Base-by-base conservation (phyloP, 2,113 vertebrate genomes). In the Suncus etruscus region DNA sequence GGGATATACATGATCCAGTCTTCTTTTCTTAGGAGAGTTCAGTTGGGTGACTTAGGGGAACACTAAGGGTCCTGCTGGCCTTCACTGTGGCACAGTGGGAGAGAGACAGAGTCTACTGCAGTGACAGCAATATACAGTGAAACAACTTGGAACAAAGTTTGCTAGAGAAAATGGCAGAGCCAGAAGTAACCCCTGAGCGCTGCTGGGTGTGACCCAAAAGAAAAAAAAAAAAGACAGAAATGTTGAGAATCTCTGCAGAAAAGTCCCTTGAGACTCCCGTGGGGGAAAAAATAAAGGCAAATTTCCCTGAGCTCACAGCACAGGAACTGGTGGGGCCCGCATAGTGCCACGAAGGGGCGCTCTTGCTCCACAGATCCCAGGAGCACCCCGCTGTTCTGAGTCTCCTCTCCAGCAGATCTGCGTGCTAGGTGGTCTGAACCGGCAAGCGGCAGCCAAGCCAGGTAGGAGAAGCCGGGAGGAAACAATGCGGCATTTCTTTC, bases 351-450 rank as follows among this genome's bases (percentile, higher is more conserved):
- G 96, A 97, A 97, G 97, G 97, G 97, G 97, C 94, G 89, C 86
- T 92, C 96, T 97, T 97, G 98, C 93, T 97, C 96, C 87, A 97
- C 78, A 88, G 89, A 97, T 97, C 83, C 20, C 54, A 51, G 4
- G 25, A 0, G n/a, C 3, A 69, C 32, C 32, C 22, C 84, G 45
- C 80, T 91, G 58, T 81, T 80, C 72, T 92, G 95, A 96, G 93
- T 81, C 31, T 89, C 68, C 97, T 92, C 90, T 96, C 96, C 96
- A 90, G 93, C 92, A 85, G 86, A 93, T 82, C 80, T 95, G 90
- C 92, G 97, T 95, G 97, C 92, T 98, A 97, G 97, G 97, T 98
- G 97, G 98, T 98, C 98, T 90, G 87, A 91, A 24, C 86, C 95
- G 90, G 5, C 39, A 39, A 39, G 39, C 39, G 91, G 91, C 92